A percentile compares a stretch with the other conserved stretches of the same genome.
phyloP scores from a whole-genome alignment of 2,888 invertebrate genomes.

The Xestia xanthographa region DNA sequence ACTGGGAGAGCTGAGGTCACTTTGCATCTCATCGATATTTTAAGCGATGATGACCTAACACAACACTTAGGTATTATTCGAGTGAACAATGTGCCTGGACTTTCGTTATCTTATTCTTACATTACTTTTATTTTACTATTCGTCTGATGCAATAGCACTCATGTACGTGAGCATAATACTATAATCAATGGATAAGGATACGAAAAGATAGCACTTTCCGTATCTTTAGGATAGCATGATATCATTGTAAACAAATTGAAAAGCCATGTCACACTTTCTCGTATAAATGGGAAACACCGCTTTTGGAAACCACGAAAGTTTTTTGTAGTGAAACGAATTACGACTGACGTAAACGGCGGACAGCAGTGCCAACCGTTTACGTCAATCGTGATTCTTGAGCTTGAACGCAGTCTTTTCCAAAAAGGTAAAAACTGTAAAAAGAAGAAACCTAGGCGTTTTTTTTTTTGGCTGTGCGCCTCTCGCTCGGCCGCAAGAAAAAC shows the following conservation, averaged over 20 bases:
- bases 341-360: conserved; percentile 12
- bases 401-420: not conserved
- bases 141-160: conserved; percentile 37
- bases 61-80: conserved; percentile 50
- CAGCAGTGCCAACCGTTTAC: not conserved
- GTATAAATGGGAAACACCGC: conserved; percentile 2
- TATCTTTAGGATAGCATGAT: conserved; percentile 34
- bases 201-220: conserved; percentile 12
- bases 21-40: conserved; percentile 81
- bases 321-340: conserved; percentile 27
- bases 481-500: not conserved
- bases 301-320: conserved; percentile 29
- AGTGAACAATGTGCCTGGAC: conserved; percentile 62
- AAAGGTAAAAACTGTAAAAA: not conserved
- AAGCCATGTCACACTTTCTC: conserved; percentile 41
- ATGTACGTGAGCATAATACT: conserved; percentile 7
- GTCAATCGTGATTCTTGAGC: not conserved
- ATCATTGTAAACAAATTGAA: conserved; percentile 52
- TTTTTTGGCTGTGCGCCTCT: not conserved
- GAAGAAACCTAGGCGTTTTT: not conserved
- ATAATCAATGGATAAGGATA: conserved; percentile 47
- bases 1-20: conserved; percentile 77
- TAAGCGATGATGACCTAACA: conserved; percentile 81
- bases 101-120: conserved; percentile 53
- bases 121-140: conserved; percentile 36